A percentile compares a stretch with the other conserved stretches of the same genome.
phyloP scores from a whole-genome alignment of 2,113 vertebrate genomes.

The Puma concolor region DNA sequence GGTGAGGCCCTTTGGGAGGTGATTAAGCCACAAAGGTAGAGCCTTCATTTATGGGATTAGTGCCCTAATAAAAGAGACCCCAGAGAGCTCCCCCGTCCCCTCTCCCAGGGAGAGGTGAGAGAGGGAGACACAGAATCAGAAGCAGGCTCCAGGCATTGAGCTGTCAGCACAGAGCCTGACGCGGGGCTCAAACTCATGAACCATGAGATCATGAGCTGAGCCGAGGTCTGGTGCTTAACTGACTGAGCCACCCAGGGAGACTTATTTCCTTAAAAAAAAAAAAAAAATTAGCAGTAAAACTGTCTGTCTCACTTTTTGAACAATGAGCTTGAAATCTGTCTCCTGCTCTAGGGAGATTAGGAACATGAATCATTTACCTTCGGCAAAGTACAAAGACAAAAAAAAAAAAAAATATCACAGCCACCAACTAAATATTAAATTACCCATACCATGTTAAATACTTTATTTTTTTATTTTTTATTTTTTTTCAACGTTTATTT shows the following conservation, averaged over 20 bases:
- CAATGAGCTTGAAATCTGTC: background rate
- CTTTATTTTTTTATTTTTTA: too few relatives aligned
- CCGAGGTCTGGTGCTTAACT: too few relatives aligned
- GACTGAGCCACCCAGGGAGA: background rate
- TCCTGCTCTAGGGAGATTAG: background rate
- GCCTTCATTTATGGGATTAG: background rate
- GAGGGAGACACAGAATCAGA: too few relatives aligned
- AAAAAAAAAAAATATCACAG: too few relatives aligned
- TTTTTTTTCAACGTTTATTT: too few relatives aligned
- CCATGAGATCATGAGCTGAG: too few relatives aligned
- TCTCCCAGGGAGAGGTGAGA: background rate
- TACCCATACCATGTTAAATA: background rate
- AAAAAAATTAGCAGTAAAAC: background rate
- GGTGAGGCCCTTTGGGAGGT: background rate
- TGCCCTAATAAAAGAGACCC: background rate
- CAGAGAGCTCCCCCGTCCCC: background rate
- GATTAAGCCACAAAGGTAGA: background rate
- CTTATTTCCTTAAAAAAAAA: background rate
- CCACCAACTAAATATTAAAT: background rate
- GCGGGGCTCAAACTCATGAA: too few relatives aligned
- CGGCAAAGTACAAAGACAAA: background rate
- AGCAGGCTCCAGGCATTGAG: too few relatives aligned
- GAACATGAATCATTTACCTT: background rate
- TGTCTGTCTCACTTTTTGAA: background rate
- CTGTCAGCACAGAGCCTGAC: too few relatives aligned